Evolutionary conservation across 1,140 invertebrate species (phyloP), one percentile per base, ranked within the genome.

Genomic region (Caenorhabditis tropicalis): DNA sequence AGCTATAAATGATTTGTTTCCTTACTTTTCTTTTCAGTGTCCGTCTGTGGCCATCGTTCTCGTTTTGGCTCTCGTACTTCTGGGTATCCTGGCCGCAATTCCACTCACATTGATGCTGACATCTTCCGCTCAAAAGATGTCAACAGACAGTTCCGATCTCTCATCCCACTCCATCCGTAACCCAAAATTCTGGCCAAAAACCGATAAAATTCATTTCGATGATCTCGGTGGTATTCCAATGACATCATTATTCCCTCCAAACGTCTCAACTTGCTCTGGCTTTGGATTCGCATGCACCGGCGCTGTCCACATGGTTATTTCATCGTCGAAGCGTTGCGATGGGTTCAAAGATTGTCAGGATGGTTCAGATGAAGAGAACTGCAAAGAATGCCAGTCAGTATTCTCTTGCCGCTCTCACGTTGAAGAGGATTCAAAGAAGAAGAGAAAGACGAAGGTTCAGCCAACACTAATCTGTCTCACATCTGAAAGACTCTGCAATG

Each of bases 361-460:
- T 24, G 86, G 79, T n/a, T 87, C 86, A 29, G 86, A 87, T 36
- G 86, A 87, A 36, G 51, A 53, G 24, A 81, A 86, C 33, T 87
- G 86, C 81, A 46, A 60, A 39, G 53, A 74, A 24, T 85, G 84
- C 36, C 84, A 85, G 27, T 48, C 84, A 12, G n/a, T 48, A 7
- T 82, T 60, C 60, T 85, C 84, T 31, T 81, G 84, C 79, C 65
- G 29, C 21, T 56, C 53, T 27, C 24, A 39, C 24, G 4, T 33
- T 10, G 79, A 49, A 15, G 84, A 81, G 19, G 33, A 56, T 29
- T 79, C 65, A 10, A 27, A 56, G 12, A 53, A 43, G 53, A 39
- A 56, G 31, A 10, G 33, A 9, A 58, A 56, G 27, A 82, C 36
- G 3, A 58, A 58, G 21, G 51, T 58, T 10, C 48, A 24, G n/a